Percentiles rank a stretch among this genome's conserved stretches.
Conservation (phyloP, 2,113 vertebrate species). For the Rissa tridactyla region DNA sequence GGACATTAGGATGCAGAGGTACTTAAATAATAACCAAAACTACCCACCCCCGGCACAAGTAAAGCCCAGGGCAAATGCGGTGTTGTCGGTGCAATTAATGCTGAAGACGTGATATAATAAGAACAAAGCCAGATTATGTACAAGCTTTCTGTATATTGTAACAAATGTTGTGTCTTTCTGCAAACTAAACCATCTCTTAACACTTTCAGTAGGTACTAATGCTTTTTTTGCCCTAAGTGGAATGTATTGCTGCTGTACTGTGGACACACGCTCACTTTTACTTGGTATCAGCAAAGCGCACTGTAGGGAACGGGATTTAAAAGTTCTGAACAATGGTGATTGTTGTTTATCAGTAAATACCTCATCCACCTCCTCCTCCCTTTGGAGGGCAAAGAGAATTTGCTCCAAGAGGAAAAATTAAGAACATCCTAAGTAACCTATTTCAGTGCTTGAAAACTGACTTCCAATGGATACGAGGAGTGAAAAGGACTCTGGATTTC, state of each 20-base stretch:
- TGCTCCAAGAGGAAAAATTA: background rate
- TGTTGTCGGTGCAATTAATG: fast-evolving
- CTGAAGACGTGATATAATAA: fast-evolving
- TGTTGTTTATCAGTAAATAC: background rate
- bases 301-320: background rate
- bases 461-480: background rate
- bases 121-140: background rate
- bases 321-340: background rate
- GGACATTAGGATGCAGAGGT: too few relatives aligned
- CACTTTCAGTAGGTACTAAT: background rate
- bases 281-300: background rate
- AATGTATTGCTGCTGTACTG: background rate
- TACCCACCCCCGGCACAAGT: too few relatives aligned
- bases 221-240: fast-evolving
- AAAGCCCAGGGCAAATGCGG: background rate
- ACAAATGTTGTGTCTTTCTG: background rate
- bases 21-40: background rate
- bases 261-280: background rate
- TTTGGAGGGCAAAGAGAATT: background rate
- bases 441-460: background rate
- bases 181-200: background rate
- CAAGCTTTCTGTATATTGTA: background rate
- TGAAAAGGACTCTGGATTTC: background rate
- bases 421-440: background rate
- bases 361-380: background rate